Conservation (phyloP, 2,113 vertebrate species). For the Corythoichthys haematopterus region DNA sequence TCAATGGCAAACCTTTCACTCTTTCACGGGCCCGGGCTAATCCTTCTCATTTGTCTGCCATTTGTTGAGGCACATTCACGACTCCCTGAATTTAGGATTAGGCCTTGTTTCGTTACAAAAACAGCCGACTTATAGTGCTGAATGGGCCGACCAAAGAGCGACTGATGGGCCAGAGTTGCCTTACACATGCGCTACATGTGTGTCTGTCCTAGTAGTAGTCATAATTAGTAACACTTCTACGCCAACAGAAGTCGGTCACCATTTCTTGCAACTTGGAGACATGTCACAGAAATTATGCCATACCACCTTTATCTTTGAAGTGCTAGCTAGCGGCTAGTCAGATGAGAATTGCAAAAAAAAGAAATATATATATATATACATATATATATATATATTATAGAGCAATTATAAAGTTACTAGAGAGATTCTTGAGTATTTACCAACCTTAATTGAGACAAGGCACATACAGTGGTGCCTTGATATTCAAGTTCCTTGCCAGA, state of each 20-base stretch:
- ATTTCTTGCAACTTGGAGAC: background rate
- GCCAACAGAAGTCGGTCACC: background rate
- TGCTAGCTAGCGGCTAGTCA: background rate
- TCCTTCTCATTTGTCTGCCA: constrained; percentile 75
- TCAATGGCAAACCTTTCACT: constrained; percentile 73
- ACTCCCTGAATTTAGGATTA: constrained; percentile 76
- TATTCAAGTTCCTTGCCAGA: no score
- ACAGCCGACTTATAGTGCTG: constrained; percentile 70
- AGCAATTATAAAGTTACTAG: no score
- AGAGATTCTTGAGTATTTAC: no score
- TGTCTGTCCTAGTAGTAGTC: background rate
- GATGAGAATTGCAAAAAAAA: background rate
- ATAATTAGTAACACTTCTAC: background rate
- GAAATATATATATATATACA: background rate
- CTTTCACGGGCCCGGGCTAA: constrained; percentile 70
- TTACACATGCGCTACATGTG: background rate
- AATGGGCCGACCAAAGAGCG: constrained; percentile 60
- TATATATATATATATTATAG: no score
- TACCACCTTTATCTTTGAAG: background rate
- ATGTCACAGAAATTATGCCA: background rate
- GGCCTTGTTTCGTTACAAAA: constrained; percentile 77
- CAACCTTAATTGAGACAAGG: no score
- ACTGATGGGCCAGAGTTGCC: constrained; percentile 32
- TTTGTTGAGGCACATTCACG: constrained; percentile 75
- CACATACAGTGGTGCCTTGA: no score